Evolutionary conservation across 2,888 invertebrate genomes (phyloP).

Genomic region (Sycophila texana): DNA sequence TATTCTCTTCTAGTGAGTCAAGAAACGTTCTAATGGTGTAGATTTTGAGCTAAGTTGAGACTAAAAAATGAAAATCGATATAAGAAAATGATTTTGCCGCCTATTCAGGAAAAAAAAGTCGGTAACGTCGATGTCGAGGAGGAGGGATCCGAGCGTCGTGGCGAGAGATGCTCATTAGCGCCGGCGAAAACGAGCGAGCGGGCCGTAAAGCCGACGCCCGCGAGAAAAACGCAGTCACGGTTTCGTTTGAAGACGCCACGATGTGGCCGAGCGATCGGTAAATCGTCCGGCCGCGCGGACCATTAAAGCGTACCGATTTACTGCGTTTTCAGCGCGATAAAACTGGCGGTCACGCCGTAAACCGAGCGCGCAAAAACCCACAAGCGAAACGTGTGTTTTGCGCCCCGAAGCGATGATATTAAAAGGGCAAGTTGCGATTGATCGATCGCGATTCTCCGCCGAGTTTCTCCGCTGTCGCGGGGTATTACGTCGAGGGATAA

Average conservation of each 20-base stretch:
- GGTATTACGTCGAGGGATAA: not conserved
- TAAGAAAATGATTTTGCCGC: too few relatives aligned
- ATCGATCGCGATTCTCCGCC: constrained; percentile 22
- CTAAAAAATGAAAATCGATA: too few relatives aligned
- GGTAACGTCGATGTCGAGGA: too few relatives aligned
- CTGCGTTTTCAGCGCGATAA: constrained; percentile 44
- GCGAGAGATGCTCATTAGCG: constrained; percentile 25
- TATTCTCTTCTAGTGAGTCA: too few relatives aligned
- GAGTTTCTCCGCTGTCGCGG: not conserved
- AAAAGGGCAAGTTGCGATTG: not conserved
- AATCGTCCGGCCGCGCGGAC: not conserved
- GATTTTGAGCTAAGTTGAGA: too few relatives aligned
- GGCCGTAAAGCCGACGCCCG: constrained; percentile 11
- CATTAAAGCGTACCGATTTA: constrained; percentile 47
- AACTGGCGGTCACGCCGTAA: constrained; percentile 26
- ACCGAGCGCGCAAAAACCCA: constrained; percentile 26
- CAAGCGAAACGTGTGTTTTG: constrained; percentile 28
- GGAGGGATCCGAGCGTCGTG: too few relatives aligned
- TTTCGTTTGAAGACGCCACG: constrained; percentile 7
- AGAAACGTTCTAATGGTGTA: too few relatives aligned
- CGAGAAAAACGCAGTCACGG: not conserved
- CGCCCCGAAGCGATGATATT: not conserved
- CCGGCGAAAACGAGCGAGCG: constrained; percentile 9
- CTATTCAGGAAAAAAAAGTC: too few relatives aligned
- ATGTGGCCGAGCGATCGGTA: constrained; percentile 4